Conservation (phyloP, 2,888 invertebrate species). For the Andrena dorsata region DNA sequence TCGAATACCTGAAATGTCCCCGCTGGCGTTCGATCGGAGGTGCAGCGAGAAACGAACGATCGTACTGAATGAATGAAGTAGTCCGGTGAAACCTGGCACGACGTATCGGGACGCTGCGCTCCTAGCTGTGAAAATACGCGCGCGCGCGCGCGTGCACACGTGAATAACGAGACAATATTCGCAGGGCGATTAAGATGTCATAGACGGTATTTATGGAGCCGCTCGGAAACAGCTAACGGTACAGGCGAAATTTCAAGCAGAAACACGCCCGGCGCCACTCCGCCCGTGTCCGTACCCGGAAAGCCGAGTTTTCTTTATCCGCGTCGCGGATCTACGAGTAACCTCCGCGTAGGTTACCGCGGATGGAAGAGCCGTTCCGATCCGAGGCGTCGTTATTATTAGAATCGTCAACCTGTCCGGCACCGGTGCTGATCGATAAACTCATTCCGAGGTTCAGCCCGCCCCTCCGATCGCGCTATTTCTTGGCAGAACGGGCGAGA, state of each 20-base stretch:
- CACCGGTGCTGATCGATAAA: too few relatives aligned
- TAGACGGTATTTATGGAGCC: slow-evolving; percentile 54
- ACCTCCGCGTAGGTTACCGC: slow-evolving; percentile 16
- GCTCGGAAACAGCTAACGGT: slow-evolving; percentile 49
- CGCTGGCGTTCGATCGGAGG: slow-evolving; percentile 11
- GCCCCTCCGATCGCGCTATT: too few relatives aligned
- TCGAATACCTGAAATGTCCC: neutral
- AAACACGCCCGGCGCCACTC: slow-evolving; percentile 52
- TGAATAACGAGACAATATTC: slow-evolving; percentile 36
- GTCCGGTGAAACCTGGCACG: slow-evolving; percentile 17
- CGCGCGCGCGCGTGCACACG: neutral
- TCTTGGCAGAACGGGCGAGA: too few relatives aligned
- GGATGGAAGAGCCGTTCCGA: neutral
- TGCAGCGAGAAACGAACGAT: slow-evolving; percentile 7
- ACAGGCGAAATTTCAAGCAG: slow-evolving; percentile 47
- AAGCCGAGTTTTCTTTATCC: slow-evolving; percentile 44
- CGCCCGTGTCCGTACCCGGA: slow-evolving; percentile 31
- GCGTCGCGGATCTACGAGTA: slow-evolving; percentile 35
- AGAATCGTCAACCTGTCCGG: too few relatives aligned
- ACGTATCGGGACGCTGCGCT: slow-evolving; percentile 16
- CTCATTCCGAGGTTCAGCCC: too few relatives aligned
- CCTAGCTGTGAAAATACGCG: neutral
- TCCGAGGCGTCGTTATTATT: too few relatives aligned
- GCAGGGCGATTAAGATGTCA: slow-evolving; percentile 49
- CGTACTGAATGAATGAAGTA: slow-evolving; percentile 23